Conservation (phyloP, 2,113 vertebrate genomes). For the Phalacrocorax pelagicus region DNA sequence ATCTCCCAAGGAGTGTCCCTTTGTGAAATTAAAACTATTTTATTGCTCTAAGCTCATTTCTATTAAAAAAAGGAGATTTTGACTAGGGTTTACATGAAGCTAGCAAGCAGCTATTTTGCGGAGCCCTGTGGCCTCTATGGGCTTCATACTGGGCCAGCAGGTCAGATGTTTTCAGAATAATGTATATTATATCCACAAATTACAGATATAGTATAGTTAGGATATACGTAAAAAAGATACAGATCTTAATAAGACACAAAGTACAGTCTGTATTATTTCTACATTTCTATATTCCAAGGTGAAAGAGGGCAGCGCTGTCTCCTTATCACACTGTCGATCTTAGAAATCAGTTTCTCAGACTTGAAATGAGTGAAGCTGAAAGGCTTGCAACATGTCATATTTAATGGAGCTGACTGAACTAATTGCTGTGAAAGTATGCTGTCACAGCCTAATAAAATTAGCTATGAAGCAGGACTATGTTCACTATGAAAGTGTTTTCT, state of each 20-base stretch:
- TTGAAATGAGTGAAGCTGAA: not conserved
- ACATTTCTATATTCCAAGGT: not conserved
- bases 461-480: not conserved
- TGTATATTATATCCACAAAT: not conserved
- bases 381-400: not conserved
- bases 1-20: not conserved
- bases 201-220: not conserved
- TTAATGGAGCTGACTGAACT: not conserved
- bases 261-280: not conserved
- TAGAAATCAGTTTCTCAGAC: not conserved
- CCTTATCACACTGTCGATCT: not conserved
- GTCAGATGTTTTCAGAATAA: not conserved
- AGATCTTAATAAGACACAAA: not conserved
- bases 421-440: not conserved
- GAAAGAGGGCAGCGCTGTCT: not conserved
- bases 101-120: not conserved
- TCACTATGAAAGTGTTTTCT: not conserved
- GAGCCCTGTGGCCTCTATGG: not conserved
- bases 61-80: not conserved
- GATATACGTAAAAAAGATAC: not conserved
- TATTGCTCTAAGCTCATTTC: not conserved
- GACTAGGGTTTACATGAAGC: not conserved
- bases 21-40: constrained; percentile 6
- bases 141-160: not conserved
- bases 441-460: not conserved